Conservation (phyloP, 2,888 invertebrate genomes). For the Phrixothrix hirtus region DNA sequence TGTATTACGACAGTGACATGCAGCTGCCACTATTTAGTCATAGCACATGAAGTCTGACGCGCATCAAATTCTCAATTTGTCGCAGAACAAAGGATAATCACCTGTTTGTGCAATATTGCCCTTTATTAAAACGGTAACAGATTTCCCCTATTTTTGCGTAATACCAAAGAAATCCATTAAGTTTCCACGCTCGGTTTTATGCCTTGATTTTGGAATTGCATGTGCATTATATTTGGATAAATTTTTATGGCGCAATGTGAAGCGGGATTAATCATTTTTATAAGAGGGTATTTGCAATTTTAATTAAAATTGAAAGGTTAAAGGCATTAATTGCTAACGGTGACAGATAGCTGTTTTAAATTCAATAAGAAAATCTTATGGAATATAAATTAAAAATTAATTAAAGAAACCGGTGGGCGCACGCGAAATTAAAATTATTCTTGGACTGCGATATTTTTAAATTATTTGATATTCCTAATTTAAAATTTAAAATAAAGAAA, state of each 20-base stretch:
- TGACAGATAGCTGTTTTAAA: constrained; percentile 1
- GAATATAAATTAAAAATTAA: constrained; percentile 27
- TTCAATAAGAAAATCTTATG: constrained; percentile 9
- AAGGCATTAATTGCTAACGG: too few relatives aligned
- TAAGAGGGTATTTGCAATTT: too few relatives aligned
- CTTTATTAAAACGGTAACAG: constrained; percentile 38
- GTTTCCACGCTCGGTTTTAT: constrained; percentile 43
- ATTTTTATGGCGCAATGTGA: too few relatives aligned
- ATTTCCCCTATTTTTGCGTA: constrained; percentile 30
- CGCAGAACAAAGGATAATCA: constrained; percentile 51
- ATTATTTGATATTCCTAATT: too few relatives aligned
- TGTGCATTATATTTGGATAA: too few relatives aligned
- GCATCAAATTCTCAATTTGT: constrained; percentile 52
- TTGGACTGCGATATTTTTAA: neutral
- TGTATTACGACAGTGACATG: constrained; percentile 29
- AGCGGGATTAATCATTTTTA: too few relatives aligned
- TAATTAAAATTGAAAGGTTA: too few relatives aligned
- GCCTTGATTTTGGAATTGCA: constrained; percentile 30
- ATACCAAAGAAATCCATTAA: constrained; percentile 33
- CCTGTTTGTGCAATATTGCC: constrained; percentile 48
- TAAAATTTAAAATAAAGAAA: too few relatives aligned
- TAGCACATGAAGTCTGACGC: constrained; percentile 47
- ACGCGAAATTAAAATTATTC: neutral
- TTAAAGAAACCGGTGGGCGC: constrained; percentile 9
- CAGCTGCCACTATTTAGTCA: constrained; percentile 52